Evolutionary conservation across 2,888 invertebrate species (phyloP), one percentile per base, ranked within the genome.

Genomic region (Halictus ligatus): DNA sequence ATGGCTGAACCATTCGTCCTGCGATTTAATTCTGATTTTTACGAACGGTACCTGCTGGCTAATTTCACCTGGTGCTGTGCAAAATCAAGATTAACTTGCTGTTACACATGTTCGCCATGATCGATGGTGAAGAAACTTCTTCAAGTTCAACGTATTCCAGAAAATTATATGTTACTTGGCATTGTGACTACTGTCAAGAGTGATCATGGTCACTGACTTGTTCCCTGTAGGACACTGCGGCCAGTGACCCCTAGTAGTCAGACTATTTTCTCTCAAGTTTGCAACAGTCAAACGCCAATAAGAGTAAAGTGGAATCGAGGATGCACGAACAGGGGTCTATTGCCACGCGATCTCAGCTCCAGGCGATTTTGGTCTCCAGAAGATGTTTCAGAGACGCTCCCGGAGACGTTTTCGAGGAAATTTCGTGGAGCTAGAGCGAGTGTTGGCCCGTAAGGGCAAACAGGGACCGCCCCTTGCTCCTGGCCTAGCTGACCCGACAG

Each of bases 401-500:
- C 7, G 29, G 35, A 21, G 67, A 67, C 64, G 35, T 67, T 60
- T 64, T 1, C 13, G 64, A 64, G 64, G 64, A 15, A 15, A 29
- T 15, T 15, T 18, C 67, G 10, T 35, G 35, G 21, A 35, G 29
- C 67, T 18, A 35, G 35, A 25, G 15, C 67, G 67, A 54, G 21
- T n/a, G 21, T 43, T n/a, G 35, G 69, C 40, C 77, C 69, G 75
- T 64, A 80, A 64, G 67, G 46, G 81, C 60, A 78, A 86, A 86
- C 85, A 67, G 71, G 21, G 69, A 40, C 54, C 75, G 80, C 40
- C 84, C 29, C 64, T 64, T 79, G 73, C 69, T 81, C 58, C 90
- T 81, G 81, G 78, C 74, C 85, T 80, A 81, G 71, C 88, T 81
- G 89, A 86, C 88, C 90, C 88, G 86, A 85, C 74, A 85, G 78